Percentiles rank a stretch among this genome's conserved stretches.
phyloP scores from a whole-genome alignment of 2,797 vertebrate species.

The Rhinella marina region DNA sequence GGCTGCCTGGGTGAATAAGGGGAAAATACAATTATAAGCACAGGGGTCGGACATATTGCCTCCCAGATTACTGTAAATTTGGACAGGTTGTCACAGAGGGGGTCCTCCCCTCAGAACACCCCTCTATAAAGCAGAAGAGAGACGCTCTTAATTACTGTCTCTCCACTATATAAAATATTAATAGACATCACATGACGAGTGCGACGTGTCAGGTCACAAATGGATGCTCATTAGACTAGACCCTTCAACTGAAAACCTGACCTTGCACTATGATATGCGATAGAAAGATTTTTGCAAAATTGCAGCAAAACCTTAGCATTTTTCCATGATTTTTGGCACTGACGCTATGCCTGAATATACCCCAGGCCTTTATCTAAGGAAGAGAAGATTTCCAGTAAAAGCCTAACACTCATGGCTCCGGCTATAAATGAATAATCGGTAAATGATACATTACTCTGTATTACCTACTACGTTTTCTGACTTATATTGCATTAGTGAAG shows the following conservation, averaged over 20 bases:
- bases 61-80: background rate
- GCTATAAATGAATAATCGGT: constrained; percentile 1
- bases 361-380: background rate
- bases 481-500: background rate
- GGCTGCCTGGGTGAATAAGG: too few relatives aligned
- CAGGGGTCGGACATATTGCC: background rate
- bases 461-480: background rate
- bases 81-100: too few relatives aligned
- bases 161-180: background rate
- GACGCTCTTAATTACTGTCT: too few relatives aligned
- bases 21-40: background rate
- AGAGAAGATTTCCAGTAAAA: constrained; percentile 22
- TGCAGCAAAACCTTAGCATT: too few relatives aligned
- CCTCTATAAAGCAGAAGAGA: background rate
- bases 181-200: background rate
- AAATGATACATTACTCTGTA: background rate
- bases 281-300: too few relatives aligned
- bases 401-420: background rate
- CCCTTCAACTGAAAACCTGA: background rate
- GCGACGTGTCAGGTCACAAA: background rate
- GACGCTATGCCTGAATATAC: too few relatives aligned
- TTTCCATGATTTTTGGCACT: too few relatives aligned
- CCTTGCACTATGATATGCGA: background rate
- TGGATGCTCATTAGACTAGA: too few relatives aligned
- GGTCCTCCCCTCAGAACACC: background rate